Evolutionary conservation across 2,797 vertebrate species (phyloP).

Genomic region (Pseudomugil tenellus): DNA sequence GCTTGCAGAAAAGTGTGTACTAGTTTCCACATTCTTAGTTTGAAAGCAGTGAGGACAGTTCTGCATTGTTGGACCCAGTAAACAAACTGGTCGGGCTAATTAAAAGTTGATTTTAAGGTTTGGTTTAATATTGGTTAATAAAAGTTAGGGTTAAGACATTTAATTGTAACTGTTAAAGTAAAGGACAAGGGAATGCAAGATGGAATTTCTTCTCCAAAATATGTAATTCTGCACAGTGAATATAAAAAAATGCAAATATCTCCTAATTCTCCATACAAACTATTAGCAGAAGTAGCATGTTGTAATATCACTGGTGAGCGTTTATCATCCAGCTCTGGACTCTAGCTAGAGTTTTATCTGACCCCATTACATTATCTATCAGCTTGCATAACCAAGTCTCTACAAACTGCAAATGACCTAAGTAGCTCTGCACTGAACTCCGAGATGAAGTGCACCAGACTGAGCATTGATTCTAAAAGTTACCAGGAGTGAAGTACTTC

Average conservation of each 20-base stretch:
- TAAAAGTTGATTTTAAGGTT: neutral
- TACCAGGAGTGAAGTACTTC: conserved; percentile 16
- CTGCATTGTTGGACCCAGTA: too few relatives aligned
- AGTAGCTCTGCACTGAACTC: conserved; percentile 41
- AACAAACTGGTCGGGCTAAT: too few relatives aligned
- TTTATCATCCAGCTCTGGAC: conserved; percentile 57
- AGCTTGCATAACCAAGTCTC: conserved; percentile 63
- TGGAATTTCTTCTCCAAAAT: neutral
- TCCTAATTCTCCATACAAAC: conserved; percentile 5
- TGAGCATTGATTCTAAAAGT: conserved; percentile 28
- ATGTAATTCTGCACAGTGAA: neutral
- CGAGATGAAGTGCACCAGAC: conserved; percentile 15
- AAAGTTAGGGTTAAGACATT: too few relatives aligned
- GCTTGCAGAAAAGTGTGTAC: neutral
- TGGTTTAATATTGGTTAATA: neutral
- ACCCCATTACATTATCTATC: conserved; percentile 66
- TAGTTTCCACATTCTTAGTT: neutral
- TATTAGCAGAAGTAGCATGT: conserved; percentile 14
- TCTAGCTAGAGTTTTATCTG: conserved; percentile 66
- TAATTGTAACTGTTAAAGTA: neutral
- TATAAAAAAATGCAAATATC: neutral
- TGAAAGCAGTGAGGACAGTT: neutral
- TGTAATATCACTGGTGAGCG: conserved; percentile 14
- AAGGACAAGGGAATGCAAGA: neutral
- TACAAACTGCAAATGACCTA: conserved; percentile 50